Conservation (phyloP, 2,113 vertebrate species). For the Chroicocephalus ridibundus region DNA sequence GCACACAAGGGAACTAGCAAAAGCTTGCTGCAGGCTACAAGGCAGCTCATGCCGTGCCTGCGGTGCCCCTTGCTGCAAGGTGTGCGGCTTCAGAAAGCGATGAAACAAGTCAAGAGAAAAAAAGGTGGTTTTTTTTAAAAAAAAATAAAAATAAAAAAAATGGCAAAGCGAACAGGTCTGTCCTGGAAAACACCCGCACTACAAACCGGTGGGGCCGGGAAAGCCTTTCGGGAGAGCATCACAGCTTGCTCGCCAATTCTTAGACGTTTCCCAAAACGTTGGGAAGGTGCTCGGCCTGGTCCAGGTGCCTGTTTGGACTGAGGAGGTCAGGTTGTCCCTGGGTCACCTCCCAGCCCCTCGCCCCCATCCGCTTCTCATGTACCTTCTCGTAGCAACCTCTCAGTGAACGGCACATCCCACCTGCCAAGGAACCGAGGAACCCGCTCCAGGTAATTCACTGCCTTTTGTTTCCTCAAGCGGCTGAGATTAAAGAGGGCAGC, state of each 20-base stretch:
- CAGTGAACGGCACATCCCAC: too few relatives aligned
- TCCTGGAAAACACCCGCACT: not conserved
- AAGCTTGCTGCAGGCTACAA: not conserved
- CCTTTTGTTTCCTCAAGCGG: not conserved
- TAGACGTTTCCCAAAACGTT: rapidly evolving
- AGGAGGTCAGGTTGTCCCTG: not conserved
- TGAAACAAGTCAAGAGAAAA: not conserved
- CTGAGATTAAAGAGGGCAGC: not conserved
- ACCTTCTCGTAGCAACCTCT: not conserved
- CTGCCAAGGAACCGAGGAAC: not conserved
- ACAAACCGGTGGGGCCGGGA: not conserved
- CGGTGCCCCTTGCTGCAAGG: not conserved
- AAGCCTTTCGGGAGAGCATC: not conserved
- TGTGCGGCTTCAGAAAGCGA: not conserved
- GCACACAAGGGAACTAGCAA: not conserved
- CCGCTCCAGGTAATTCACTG: rapidly evolving
- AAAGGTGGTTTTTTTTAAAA: too few relatives aligned
- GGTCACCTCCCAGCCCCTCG: not conserved
- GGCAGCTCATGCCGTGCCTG: not conserved
- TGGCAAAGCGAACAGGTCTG: not conserved
- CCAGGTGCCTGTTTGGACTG: not conserved
- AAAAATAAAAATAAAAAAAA: not conserved
- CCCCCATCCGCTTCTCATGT: not conserved
- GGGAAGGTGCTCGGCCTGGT: not conserved
- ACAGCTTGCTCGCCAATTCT: not conserved